Evolutionary conservation across 1,140 invertebrate genomes (phyloP).

Genomic region (Portunus trituberculatus): DNA sequence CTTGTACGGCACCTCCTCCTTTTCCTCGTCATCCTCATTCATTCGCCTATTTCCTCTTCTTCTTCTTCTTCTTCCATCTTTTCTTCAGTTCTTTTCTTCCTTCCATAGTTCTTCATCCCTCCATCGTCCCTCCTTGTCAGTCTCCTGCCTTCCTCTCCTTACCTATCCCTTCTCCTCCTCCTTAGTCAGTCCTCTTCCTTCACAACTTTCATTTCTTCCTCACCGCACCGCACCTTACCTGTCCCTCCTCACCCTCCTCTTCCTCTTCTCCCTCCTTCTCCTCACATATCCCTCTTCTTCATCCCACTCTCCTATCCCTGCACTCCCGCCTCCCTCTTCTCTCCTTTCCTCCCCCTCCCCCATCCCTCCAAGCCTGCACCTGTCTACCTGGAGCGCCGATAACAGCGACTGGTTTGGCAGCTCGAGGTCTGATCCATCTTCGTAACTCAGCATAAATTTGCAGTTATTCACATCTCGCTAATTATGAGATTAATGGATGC

Average conservation of each 20-base stretch:
- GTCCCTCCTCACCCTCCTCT: no score
- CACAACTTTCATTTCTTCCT: no score
- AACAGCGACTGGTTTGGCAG: slow-evolving; percentile 9
- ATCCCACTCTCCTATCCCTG: background rate
- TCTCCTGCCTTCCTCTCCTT: background rate
- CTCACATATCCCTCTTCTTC: background rate
- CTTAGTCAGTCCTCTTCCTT: no score
- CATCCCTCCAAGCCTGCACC: background rate
- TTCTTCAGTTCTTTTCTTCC: background rate
- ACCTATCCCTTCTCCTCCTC: background rate
- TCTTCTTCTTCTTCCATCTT: background rate
- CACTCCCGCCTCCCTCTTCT: background rate
- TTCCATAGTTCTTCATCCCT: background rate
- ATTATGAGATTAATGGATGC: slow-evolving; percentile 40
- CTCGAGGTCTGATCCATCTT: slow-evolving; percentile 31
- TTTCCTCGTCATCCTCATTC: background rate
- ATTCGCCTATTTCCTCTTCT: background rate
- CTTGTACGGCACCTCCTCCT: background rate
- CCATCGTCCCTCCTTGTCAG: background rate
- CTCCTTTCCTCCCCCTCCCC: background rate
- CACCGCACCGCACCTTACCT: no score
- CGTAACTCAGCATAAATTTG: slow-evolving; percentile 48
- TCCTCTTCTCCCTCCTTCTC: background rate
- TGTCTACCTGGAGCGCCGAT: background rate
- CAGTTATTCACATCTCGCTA: slow-evolving; percentile 22